phyloP scores from a whole-genome alignment of 2,797 vertebrate species.

The Typhlichthys eigenmanni region DNA sequence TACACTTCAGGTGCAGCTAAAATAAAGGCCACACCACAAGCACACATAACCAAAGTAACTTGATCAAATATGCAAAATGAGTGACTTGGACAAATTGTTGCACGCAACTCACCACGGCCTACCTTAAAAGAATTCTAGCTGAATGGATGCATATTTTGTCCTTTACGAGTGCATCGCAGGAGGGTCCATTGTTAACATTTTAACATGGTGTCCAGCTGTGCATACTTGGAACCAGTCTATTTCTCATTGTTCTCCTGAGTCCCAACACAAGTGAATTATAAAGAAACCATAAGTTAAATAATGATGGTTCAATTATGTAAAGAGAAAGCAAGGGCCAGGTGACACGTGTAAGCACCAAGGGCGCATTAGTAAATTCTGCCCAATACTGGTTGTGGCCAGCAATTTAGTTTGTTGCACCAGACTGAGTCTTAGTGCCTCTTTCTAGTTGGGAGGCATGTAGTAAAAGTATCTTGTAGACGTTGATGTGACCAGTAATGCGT shows the following conservation, averaged over 20 bases:
- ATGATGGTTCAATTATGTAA: background rate
- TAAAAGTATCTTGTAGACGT: no score
- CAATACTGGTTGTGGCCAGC: no score
- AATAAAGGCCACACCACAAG: background rate
- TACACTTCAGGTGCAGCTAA: background rate
- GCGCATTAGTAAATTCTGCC: no score
- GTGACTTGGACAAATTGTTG: background rate
- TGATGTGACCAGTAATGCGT: no score
- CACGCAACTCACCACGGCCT: background rate
- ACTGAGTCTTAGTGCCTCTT: no score
- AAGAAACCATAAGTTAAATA: background rate
- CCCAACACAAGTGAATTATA: background rate
- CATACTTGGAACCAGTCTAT: background rate
- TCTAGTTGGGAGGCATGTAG: no score
- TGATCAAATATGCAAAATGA: background rate
- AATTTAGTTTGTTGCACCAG: no score
- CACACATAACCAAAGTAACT: background rate
- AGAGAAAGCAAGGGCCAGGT: no score
- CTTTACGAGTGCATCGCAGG: slow-evolving; percentile 5
- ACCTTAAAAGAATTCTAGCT: background rate
- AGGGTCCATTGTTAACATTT: background rate
- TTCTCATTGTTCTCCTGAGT: background rate
- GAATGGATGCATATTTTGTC: background rate
- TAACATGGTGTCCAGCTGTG: slow-evolving; percentile 17
- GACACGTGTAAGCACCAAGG: no score